phyloP scores from a whole-genome alignment of 1,140 invertebrate genomes.

The Brachionus calyciflorus region DNA sequence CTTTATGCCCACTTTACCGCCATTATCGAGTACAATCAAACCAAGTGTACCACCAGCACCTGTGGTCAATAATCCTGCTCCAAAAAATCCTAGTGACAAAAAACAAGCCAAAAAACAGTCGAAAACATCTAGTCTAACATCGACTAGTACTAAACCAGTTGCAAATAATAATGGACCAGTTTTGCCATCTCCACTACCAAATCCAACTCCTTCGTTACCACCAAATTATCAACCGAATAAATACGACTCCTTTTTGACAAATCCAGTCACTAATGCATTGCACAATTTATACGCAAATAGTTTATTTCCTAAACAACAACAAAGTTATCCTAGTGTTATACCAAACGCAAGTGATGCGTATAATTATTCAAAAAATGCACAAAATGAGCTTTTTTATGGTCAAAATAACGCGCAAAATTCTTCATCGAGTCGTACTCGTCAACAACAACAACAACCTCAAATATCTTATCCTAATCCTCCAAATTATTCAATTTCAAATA shows the following conservation, averaged over 20 bases:
- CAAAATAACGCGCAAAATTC: no score
- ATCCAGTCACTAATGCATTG: not conserved
- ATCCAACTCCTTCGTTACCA: not conserved
- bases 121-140: not conserved
- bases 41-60: not conserved
- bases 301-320: conserved; percentile 5
- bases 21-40: not conserved
- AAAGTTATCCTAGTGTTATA: not conserved
- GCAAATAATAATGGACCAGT: not conserved
- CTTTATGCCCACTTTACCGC: not conserved
- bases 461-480: no score
- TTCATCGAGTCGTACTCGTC: no score
- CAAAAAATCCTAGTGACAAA: no score
- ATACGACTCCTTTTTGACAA: not conserved
- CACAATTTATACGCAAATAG: not conserved
- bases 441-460: no score
- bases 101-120: not conserved
- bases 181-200: not conserved
- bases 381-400: no score
- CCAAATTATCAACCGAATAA: not conserved
- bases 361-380: not conserved
- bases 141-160: no score
- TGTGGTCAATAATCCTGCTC: not conserved
- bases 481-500: not conserved
- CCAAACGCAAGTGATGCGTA: not conserved